Base-by-base conservation (phyloP, 2,888 invertebrate species). In the Torymus aiolomorphi region DNA sequence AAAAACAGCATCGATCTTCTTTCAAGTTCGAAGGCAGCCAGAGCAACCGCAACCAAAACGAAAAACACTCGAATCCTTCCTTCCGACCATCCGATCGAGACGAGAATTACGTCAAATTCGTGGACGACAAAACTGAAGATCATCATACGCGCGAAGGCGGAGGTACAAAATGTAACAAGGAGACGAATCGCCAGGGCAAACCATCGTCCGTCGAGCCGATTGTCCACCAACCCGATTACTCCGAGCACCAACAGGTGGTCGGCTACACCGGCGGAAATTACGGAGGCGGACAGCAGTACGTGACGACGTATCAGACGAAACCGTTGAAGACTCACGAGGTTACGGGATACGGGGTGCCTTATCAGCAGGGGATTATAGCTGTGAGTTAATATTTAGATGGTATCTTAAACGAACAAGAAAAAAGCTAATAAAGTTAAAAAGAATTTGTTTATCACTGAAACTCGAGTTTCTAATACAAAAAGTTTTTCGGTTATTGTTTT, bases 31-130 rank as follows among this genome's bases (percentile, higher is more conserved):
- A 31, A 31, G 31, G 31, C 5, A 31, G 3, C 2, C 31, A 31
- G 4, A 31, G 4, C 31, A 31, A 31, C 31, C 31, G 31, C 31
- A 31, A 31, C 4, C 31, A 31, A 31, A 31, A 31, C 5, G 31
- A 31, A 31, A 31, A 31, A 31, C 31, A 63, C 3, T 20, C 2
- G 10, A 52, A 31, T 0, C 62, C 65, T 1, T 18, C 66, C 0
- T 66, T 72, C 10, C 70, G 70, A 1, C 57, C 76, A 2, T 62
- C 57, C 2, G 51, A 76, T 3, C 16, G 61, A 1, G 62, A 73
- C 16, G 18, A 31, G n/a, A 82, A 65, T 20, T 51, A 52, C 16
- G 79, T 82, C 0, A 82, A 74, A 59, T 79, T 79, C 57, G 62
- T 52, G 31, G 76, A 81, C 20, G 71, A 80, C 51, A 52, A 54